These are phyloP conservation scores for Teleiodes luculella DNA, from an alignment of 2,888 invertebrate species.

Conservation along the genomic window DNA sequence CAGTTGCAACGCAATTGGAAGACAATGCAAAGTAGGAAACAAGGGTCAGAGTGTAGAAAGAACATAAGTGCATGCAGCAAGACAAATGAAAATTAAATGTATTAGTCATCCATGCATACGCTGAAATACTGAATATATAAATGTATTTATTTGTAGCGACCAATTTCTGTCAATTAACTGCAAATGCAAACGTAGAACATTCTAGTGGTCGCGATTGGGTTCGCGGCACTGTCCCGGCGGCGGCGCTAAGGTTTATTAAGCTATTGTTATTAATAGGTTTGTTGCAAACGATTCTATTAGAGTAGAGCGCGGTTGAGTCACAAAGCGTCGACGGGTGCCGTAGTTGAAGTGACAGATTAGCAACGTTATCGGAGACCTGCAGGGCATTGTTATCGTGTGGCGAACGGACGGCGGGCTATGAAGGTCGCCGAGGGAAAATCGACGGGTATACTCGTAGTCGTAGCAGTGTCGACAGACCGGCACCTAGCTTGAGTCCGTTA, in stretches of 20 bases:
- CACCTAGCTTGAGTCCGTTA: slow-evolving; percentile 28
- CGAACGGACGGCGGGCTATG: slow-evolving; percentile 47
- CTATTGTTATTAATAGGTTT: slow-evolving; percentile 32
- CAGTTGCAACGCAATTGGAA: slow-evolving; percentile 39
- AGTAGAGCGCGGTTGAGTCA: slow-evolving; percentile 25
- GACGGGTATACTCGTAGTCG: slow-evolving; percentile 32
- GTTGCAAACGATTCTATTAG: slow-evolving; percentile 32
- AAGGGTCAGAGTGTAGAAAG: slow-evolving; percentile 60
- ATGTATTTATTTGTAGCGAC: slow-evolving; percentile 26
- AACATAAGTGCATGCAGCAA: slow-evolving; percentile 27
- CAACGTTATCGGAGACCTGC: slow-evolving; percentile 39
- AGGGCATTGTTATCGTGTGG: slow-evolving; percentile 46
- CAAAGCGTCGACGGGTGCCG: slow-evolving; percentile 9
- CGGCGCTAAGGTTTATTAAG: slow-evolving; percentile 30
- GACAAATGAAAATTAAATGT: slow-evolving; percentile 56
- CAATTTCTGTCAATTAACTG: slow-evolving; percentile 29
- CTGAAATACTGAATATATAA: slow-evolving; percentile 33
- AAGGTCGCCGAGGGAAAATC: slow-evolving; percentile 76
- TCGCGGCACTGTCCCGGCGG: slow-evolving; percentile 11
- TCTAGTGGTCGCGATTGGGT: slow-evolving; percentile 29
- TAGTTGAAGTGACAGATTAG: slow-evolving; percentile 34
- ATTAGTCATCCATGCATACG: slow-evolving; percentile 57
- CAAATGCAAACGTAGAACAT: slow-evolving; percentile 33
- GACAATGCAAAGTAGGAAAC: slow-evolving; percentile 52
- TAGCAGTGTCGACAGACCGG: slow-evolving; percentile 53